phyloP scores from a whole-genome alignment of 1,140 invertebrate genomes.

The Meloidogyne hapla region DNA sequence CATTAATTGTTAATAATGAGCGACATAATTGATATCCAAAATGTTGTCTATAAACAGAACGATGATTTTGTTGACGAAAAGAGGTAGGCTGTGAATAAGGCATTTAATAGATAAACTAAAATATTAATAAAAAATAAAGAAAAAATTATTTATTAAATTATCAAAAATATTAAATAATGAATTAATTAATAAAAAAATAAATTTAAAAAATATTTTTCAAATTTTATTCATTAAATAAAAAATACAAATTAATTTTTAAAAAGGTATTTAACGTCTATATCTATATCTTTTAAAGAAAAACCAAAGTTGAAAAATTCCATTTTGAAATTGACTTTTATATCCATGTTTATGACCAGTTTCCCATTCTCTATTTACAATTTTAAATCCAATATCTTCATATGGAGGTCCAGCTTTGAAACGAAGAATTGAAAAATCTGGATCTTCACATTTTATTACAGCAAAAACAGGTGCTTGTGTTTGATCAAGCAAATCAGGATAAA shows the following conservation, averaged over 20 bases:
- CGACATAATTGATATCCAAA: neutral
- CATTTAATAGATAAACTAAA: neutral
- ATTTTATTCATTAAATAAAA: constrained; percentile 11
- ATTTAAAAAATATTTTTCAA: neutral
- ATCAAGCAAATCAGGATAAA: constrained; percentile 98
- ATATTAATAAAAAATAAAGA: neutral
- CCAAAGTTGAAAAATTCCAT: constrained; percentile 98
- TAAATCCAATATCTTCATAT: constrained; percentile 99
- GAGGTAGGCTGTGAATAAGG: constrained; percentile 1
- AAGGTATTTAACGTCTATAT: constrained; percentile 77
- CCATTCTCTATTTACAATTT: constrained; percentile 98
- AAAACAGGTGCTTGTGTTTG: constrained; percentile 90
- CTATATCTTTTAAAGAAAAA: constrained; percentile 97
- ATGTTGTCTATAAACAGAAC: neutral
- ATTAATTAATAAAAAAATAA: neutral
- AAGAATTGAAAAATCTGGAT: constrained; percentile 84
- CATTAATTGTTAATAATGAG: constrained; percentile 12
- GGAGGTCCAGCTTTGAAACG: constrained; percentile 93
- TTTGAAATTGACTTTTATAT: constrained; percentile 96
- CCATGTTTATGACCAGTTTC: constrained; percentile 97
- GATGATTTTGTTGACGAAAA: neutral
- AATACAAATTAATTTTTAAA: constrained; percentile 9
- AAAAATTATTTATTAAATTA: neutral
- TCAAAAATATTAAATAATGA: neutral
- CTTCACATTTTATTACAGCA: constrained; percentile 69